Conservation (phyloP, 2,113 vertebrate genomes). For the Dolichotis patagonum region DNA sequence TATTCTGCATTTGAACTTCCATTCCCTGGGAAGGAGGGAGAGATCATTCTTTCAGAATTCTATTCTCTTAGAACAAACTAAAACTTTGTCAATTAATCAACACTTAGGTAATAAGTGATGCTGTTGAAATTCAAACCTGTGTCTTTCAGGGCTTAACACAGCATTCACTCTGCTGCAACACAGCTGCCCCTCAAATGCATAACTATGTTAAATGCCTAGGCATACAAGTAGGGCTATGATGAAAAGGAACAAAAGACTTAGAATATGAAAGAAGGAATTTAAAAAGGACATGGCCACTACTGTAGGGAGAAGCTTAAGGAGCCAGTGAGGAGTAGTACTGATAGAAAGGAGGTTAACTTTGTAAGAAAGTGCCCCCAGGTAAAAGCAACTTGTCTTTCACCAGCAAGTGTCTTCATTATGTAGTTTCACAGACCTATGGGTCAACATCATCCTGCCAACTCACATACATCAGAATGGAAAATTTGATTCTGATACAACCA, state of each 20-base stretch:
- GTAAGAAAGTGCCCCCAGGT: not conserved
- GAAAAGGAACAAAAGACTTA: not conserved
- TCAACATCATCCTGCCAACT: not conserved
- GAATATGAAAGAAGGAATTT: constrained; percentile 3
- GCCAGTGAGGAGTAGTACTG: not conserved
- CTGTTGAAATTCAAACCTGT: constrained; percentile 37
- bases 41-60: not conserved
- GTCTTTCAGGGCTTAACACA: not conserved
- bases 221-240: constrained; percentile 18
- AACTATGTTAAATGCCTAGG: not conserved
- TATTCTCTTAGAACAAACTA: not conserved
- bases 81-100: not conserved
- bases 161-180: not conserved
- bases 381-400: constrained; percentile 22
- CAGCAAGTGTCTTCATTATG: not conserved
- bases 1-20: constrained; percentile 5
- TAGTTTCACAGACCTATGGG: not conserved
- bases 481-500: not conserved
- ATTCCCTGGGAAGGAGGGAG: not conserved
- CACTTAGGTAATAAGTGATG: not conserved
- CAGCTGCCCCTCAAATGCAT: not conserved
- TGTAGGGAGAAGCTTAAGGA: not conserved
- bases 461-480: not conserved
- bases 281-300: not conserved
- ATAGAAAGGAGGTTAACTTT: not conserved